phyloP scores from a whole-genome alignment of 2,888 invertebrate genomes.

The Sinodicranocentrus sp. region DNA sequence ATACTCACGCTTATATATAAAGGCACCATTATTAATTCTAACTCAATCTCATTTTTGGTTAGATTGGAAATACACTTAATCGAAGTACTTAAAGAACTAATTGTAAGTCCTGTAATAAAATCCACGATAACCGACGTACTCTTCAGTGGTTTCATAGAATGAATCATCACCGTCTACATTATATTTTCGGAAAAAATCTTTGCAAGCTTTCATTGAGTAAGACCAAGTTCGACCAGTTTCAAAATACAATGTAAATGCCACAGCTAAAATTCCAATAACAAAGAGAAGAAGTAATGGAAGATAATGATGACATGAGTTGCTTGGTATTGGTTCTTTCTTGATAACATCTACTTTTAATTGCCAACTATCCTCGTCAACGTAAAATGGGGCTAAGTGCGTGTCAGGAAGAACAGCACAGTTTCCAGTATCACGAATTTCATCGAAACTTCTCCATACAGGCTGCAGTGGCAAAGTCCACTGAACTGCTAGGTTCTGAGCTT shows the following conservation, averaged over 20 bases:
- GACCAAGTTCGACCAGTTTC: conserved; percentile 22
- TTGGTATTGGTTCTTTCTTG: background rate
- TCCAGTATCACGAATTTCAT: conserved; percentile 52
- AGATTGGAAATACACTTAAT: too few relatives aligned
- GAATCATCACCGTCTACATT: background rate
- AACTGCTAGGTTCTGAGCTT: conserved; percentile 4
- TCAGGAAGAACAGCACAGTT: conserved; percentile 56
- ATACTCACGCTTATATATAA: too few relatives aligned
- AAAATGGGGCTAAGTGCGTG: conserved; percentile 39
- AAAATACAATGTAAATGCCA: conserved; percentile 1
- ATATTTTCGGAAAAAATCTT: background rate
- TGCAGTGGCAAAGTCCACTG: conserved; percentile 49
- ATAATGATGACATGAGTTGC: conserved; percentile 31
- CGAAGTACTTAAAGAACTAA: too few relatives aligned
- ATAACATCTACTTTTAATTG: conserved; percentile 38
- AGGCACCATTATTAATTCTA: too few relatives aligned
- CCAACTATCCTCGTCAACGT: conserved; percentile 24
- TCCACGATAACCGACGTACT: conserved; percentile 56
- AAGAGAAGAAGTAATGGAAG: conserved; percentile 37
- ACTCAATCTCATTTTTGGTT: too few relatives aligned
- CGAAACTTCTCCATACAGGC: conserved; percentile 43
- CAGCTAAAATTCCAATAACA: conserved; percentile 40
- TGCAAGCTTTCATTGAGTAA: background rate
- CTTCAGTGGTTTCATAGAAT: background rate
- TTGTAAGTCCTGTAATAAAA: conserved; percentile 44